phyloP scores from a whole-genome alignment of 2,888 invertebrate species.

The Drosophila monieri region DNA sequence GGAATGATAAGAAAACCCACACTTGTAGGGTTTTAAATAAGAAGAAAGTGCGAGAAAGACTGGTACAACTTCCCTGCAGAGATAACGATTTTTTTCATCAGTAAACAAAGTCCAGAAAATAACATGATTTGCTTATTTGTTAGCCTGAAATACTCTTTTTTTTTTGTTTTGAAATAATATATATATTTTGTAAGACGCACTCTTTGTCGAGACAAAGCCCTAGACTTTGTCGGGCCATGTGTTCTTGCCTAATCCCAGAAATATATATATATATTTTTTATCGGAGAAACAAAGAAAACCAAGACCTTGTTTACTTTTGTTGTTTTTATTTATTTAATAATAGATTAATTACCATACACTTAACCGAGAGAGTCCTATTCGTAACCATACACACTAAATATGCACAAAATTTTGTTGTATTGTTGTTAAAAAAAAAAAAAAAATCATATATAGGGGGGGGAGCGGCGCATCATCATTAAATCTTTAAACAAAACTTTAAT shows the following conservation, averaged over 20 bases:
- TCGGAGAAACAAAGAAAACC: neutral
- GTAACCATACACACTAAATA: conserved; percentile 78
- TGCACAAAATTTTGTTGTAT: conserved; percentile 70
- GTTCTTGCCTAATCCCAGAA: neutral
- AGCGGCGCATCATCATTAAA: neutral
- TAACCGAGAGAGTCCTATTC: conserved; percentile 76
- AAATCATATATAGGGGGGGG: conserved; percentile 3
- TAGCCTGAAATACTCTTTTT: no score
- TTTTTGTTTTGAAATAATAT: neutral
- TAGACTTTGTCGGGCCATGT: neutral
- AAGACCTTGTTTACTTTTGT: conserved; percentile 41
- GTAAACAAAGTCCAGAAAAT: neutral
- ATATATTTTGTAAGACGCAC: neutral
- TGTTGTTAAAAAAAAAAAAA: conserved; percentile 42
- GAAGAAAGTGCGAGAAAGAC: neutral
- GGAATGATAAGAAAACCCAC: neutral
- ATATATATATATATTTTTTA: neutral
- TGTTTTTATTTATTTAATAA: conserved; percentile 74
- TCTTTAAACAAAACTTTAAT: conserved; percentile 13
- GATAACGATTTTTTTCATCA: neutral
- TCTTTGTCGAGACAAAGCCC: neutral
- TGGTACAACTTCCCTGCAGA: neutral
- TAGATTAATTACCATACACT: conserved; percentile 77
- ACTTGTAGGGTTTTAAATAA: neutral
- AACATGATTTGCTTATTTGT: no score